Evolutionary conservation across 1,140 invertebrate genomes (phyloP).

Genomic region (Oscheius sp.): DNA sequence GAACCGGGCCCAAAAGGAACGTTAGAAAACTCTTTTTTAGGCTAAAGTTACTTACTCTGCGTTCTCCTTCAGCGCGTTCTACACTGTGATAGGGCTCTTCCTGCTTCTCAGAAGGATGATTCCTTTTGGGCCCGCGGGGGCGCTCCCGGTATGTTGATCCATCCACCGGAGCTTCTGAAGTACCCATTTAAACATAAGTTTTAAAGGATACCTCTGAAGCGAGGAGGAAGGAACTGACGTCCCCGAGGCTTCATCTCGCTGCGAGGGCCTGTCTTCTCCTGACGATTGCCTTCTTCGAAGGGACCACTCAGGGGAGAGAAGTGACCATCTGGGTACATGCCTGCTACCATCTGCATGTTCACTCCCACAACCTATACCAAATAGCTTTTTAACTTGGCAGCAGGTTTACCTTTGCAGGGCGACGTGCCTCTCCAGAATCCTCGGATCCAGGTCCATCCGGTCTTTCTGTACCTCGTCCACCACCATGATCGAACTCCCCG

Average conservation of each 20-base stretch:
- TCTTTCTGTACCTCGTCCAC: slow-evolving; percentile 18
- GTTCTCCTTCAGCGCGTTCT: too few relatives aligned
- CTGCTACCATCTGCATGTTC: slow-evolving; percentile 41
- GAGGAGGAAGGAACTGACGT: too few relatives aligned
- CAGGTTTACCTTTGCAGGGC: slow-evolving; percentile 3
- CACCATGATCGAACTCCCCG: slow-evolving; percentile 11
- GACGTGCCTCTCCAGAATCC: slow-evolving; percentile 10
- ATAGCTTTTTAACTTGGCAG: background rate
- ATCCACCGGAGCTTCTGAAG: too few relatives aligned
- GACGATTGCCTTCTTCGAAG: background rate
- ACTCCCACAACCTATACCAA: slow-evolving; percentile 30
- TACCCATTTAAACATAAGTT: too few relatives aligned
- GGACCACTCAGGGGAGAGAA: slow-evolving; percentile 3
- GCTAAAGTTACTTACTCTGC: too few relatives aligned
- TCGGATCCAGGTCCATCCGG: slow-evolving; percentile 28
- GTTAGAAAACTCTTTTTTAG: too few relatives aligned
- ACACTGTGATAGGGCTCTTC: too few relatives aligned
- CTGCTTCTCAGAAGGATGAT: too few relatives aligned
- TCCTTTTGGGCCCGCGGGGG: too few relatives aligned
- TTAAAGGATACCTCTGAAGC: too few relatives aligned
- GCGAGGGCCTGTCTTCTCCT: background rate
- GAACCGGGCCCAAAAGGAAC: too few relatives aligned
- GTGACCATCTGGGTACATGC: slow-evolving; percentile 28
- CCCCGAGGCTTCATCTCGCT: background rate
- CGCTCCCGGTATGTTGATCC: too few relatives aligned